These are phyloP conservation scores for Hippoglossus stenolepis DNA, from an alignment of 2,113 vertebrate genomes.

Conservation along the genomic window DNA sequence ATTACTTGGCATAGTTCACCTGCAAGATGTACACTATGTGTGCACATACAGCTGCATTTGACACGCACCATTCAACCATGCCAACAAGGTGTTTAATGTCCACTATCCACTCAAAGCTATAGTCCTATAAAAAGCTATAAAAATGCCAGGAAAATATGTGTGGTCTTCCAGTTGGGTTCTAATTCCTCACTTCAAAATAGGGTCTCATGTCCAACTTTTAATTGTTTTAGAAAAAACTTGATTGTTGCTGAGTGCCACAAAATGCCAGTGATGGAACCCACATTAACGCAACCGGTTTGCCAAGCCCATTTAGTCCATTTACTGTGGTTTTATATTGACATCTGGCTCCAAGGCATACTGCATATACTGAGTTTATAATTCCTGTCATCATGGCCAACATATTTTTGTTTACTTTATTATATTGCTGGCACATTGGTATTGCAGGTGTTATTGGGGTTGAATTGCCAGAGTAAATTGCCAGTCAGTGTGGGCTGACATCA, in stretches of 20 bases:
- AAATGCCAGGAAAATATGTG: not conserved
- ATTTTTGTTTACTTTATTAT: not conserved
- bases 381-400: not conserved
- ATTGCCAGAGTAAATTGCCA: not conserved
- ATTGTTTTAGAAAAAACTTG: not conserved
- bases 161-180: not conserved
- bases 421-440: not conserved
- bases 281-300: not conserved
- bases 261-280: not conserved
- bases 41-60: not conserved
- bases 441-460: not conserved
- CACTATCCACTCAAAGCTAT: not conserved
- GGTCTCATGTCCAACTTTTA: not conserved
- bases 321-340: not conserved
- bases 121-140: not conserved
- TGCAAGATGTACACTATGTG: not conserved
- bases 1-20: too few species aligned
- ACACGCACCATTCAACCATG: not conserved
- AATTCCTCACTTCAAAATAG: not conserved
- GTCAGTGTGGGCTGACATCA: not conserved
- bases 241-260: not conserved
- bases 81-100: not conserved
- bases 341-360: not conserved
- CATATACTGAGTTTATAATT: conserved; percentile 1
- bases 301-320: not conserved